Base-by-base conservation (phyloP, 2,888 invertebrate genomes). In the Drosophila lutescens region DNA sequence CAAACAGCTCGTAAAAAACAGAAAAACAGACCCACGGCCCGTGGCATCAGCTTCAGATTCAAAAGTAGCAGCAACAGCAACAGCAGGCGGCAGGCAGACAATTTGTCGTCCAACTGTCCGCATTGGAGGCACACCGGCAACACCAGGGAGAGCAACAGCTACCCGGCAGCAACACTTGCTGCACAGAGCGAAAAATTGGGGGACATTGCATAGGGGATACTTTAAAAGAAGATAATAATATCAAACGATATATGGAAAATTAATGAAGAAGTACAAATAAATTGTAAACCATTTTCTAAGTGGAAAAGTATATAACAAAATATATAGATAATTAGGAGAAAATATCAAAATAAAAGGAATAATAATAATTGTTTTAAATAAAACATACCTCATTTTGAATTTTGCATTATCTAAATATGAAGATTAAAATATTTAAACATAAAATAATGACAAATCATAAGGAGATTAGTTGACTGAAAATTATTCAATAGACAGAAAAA, bases 71-170 rank as follows among this genome's bases (percentile, higher is more conserved):
- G 8, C 57, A 36, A 5, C 43, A 43, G 17, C 49, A 59, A 53
- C 73, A 57, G 55, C 57, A 46, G 63, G 58, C 77, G 69, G 68
- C 68, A 69, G 65, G 50, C 79, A 79, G 81, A 79, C 79, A 79
- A 79, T 77, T 79, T 79, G 79, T 79, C 79, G 79, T 79, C 79
- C 79, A 80, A 80, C 78, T 80, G 78, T 69, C 77, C 73, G 72
- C 66, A 71, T 67, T 62, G 80, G 78, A 60, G 73, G 74, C 68
- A 73, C 77, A 73, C 77, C 74, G 53, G 65, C 79, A 78, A 46
- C 63, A 70, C 30, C 77, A 75, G 32, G 72, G 55, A 44, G 70
- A 58, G 49, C 41, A 12, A 54, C 55, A 43, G 53, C 51, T 23
- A 49, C 10, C 49, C 49, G 32, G 17, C 62, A 62, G 60, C 62